These are phyloP conservation scores for Sebastes reedi DNA, from an alignment of 2,797 vertebrate genomes.

Conservation along the genomic window DNA sequence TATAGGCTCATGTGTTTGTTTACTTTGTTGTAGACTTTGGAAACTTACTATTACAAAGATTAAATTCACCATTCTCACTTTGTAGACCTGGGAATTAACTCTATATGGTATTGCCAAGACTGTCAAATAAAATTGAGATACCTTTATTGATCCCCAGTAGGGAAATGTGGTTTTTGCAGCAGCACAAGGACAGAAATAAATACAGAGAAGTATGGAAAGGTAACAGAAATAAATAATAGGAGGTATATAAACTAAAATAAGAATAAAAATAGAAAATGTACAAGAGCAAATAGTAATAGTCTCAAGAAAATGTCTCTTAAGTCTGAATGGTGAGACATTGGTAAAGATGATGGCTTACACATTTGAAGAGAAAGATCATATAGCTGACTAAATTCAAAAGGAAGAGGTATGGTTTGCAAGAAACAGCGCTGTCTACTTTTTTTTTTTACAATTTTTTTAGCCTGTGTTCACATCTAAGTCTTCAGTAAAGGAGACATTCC, in stretches of 20 bases:
- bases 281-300: neutral
- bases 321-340: neutral
- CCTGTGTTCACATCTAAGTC: conserved; percentile 41
- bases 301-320: neutral
- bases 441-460: neutral
- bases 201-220: neutral
- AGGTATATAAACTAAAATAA: neutral
- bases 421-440: neutral
- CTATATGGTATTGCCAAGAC: neutral
- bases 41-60: neutral
- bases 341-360: neutral
- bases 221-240: neutral
- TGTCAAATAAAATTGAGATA: neutral
- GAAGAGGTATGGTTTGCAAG: neutral
- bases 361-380: neutral
- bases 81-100: neutral
- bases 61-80: neutral
- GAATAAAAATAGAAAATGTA: neutral
- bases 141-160: neutral
- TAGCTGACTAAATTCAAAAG: neutral
- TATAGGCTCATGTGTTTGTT: neutral
- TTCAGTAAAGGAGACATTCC: conserved; percentile 61
- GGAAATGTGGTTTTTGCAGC: neutral
- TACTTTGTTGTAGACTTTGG: neutral
- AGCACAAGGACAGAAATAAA: neutral